Evolutionary conservation across 2,797 vertebrate species (phyloP).

Genomic region (Rhadinocentrus ornatus): DNA sequence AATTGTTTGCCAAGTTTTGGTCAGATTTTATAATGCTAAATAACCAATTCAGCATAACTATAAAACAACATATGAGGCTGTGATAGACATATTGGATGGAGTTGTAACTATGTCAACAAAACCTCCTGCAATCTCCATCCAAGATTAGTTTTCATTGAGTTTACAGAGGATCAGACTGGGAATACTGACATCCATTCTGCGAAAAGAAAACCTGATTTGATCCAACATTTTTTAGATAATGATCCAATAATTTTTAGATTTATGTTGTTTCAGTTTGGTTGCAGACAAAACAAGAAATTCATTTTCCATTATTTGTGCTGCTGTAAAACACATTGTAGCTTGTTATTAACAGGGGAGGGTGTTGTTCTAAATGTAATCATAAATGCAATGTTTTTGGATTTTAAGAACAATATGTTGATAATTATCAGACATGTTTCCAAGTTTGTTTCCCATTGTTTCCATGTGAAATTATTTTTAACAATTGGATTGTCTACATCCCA

Average conservation of each 20-base stretch:
- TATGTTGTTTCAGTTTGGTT: conserved; percentile 34
- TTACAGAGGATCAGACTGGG: conserved; percentile 42
- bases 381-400: conserved; percentile 19
- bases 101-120: conserved; percentile 40
- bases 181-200: conserved; percentile 64
- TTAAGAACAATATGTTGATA: conserved; percentile 4
- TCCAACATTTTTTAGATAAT: conserved; percentile 23
- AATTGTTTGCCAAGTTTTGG: conserved; percentile 4
- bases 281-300: conserved; percentile 11
- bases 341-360: conserved; percentile 6
- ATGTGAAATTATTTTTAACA: background rate
- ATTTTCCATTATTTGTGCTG: conserved; percentile 16
- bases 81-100: conserved; percentile 26
- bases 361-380: background rate
- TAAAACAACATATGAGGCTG: conserved; percentile 28
- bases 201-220: conserved; percentile 46
- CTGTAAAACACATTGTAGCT: conserved; percentile 1
- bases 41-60: conserved; percentile 14
- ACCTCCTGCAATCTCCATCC: conserved; percentile 10
- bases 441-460: conserved; percentile 3
- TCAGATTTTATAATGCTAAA: background rate
- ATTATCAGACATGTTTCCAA: background rate
- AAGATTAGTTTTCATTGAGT: conserved; percentile 40
- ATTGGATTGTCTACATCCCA: background rate
- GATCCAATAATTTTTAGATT: conserved; percentile 33